These are phyloP conservation scores for Hydrotaea cyrtoneurina DNA, from an alignment of 2,888 invertebrate species.

Conservation along the genomic window DNA sequence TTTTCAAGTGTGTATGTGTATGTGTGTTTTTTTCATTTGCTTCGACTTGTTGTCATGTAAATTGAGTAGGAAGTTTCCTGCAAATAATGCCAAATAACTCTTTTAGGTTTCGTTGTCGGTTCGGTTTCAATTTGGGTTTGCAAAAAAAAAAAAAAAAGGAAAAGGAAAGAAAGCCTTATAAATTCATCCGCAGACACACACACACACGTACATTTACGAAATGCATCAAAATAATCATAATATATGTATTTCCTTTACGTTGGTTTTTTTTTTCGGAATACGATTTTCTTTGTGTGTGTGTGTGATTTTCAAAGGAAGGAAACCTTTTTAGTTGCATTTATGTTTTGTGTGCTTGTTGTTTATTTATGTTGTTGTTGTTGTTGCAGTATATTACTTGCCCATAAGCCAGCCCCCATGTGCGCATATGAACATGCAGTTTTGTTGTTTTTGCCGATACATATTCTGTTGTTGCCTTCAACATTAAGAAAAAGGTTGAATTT, in stretches of 20 bases:
- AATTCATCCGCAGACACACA: not conserved
- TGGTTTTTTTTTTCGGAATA: not conserved
- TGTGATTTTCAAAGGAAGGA: slow-evolving; percentile 26
- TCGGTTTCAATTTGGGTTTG: slow-evolving; percentile 11
- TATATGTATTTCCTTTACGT: slow-evolving; percentile 29
- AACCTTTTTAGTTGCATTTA: slow-evolving; percentile 28
- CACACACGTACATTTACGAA: not conserved
- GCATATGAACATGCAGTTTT: no score
- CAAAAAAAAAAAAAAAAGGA: not conserved
- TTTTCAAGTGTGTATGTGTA: slow-evolving; percentile 32
- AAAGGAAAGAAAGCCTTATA: slow-evolving; percentile 30
- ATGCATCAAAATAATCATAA: slow-evolving; percentile 20
- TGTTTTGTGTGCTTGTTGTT: not conserved
- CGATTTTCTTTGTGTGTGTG: no score
- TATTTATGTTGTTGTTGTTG: not conserved
- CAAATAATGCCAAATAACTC: not conserved
- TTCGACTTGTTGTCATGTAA: slow-evolving; percentile 5
- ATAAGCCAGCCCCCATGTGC: no score
- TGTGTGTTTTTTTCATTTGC: slow-evolving; percentile 2
- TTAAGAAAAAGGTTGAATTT: slow-evolving; percentile 11
- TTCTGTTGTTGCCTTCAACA: no score
- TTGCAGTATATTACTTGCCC: not conserved
- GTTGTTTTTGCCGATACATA: not conserved
- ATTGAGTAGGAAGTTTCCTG: slow-evolving; percentile 39
- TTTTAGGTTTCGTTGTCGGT: not conserved